A percentile compares a stretch with the other conserved stretches of the same genome.
phyloP scores from a whole-genome alignment of 92 coral and sea anemone genomes.

The Porites rus region DNA sequence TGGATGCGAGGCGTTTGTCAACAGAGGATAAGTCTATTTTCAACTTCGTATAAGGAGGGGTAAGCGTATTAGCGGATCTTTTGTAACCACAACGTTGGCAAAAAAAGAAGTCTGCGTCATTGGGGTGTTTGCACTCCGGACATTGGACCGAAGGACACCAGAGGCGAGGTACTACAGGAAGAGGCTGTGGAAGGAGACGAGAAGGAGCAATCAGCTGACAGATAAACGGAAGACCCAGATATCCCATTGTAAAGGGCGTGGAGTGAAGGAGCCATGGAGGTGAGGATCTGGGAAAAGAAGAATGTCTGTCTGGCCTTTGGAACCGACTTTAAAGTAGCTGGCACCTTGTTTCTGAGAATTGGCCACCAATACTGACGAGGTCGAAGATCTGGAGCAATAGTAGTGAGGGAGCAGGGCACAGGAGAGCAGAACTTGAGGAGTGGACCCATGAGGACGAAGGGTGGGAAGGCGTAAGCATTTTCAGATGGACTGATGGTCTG shows the following conservation, averaged over 20 bases:
- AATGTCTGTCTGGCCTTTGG: slow-evolving; percentile 16
- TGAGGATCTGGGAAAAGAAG: background rate
- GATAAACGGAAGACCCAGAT: slow-evolving; percentile 35
- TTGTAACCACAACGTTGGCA: too few species aligned
- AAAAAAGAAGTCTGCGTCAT: slow-evolving; percentile 15
- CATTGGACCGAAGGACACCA: slow-evolving; percentile 45
- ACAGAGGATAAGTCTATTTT: background rate
- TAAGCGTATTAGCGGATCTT: background rate
- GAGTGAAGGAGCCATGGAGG: background rate
- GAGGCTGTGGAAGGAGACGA: background rate
- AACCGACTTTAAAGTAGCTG: slow-evolving; percentile 15
- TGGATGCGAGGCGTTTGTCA: slow-evolving; percentile 7
- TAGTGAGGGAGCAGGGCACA: slow-evolving; percentile 17
- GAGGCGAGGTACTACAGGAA: slow-evolving; percentile 6
- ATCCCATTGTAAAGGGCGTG: slow-evolving; percentile 25
- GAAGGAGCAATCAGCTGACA: background rate
- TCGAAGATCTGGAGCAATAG: background rate
- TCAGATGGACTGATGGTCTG: slow-evolving; percentile 5
- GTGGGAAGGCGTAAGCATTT: slow-evolving; percentile 22
- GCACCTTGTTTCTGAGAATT: slow-evolving; percentile 1
- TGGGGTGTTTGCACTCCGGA: slow-evolving; percentile 21
- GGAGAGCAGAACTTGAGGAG: slow-evolving; percentile 3
- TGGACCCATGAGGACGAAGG: slow-evolving; percentile 34
- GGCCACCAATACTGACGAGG: slow-evolving; percentile 42
- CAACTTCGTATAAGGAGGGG: background rate